Evolutionary conservation across 2,113 vertebrate species (phyloP).

Genomic region (Eptesicus fuscus): DNA sequence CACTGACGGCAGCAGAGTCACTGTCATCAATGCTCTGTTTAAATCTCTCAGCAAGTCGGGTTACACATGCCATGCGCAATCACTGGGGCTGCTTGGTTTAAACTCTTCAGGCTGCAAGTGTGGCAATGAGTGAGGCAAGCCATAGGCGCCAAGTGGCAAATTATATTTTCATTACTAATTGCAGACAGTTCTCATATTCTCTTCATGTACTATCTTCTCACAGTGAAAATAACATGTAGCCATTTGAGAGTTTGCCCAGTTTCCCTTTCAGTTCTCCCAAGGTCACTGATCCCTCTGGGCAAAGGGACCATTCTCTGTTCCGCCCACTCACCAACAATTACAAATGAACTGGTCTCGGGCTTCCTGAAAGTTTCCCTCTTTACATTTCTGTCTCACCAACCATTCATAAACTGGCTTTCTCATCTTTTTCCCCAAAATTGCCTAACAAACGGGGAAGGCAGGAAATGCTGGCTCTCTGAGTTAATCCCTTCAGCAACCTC

Average conservation of each 20-base stretch:
- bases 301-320: neutral
- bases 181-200: neutral
- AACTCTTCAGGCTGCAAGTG: constrained; percentile 31
- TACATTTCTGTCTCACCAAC: neutral
- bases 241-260: neutral
- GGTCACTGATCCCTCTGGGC: neutral
- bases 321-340: neutral
- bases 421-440: neutral
- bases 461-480: neutral
- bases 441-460: neutral
- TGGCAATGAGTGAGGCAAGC: constrained; percentile 23
- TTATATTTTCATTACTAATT: constrained; percentile 51
- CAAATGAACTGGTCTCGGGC: neutral
- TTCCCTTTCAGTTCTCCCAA: constrained; percentile 31
- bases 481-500: neutral
- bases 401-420: neutral
- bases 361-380: neutral
- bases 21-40: neutral
- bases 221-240: constrained; percentile 29
- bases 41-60: neutral
- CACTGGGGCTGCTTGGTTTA: constrained; percentile 8
- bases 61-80: constrained; percentile 27
- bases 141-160: constrained; percentile 1
- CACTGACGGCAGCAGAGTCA: neutral
- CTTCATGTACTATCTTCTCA: neutral